Conservation (phyloP, 2,888 invertebrate genomes). For the Hemicrepidius hirtus region DNA sequence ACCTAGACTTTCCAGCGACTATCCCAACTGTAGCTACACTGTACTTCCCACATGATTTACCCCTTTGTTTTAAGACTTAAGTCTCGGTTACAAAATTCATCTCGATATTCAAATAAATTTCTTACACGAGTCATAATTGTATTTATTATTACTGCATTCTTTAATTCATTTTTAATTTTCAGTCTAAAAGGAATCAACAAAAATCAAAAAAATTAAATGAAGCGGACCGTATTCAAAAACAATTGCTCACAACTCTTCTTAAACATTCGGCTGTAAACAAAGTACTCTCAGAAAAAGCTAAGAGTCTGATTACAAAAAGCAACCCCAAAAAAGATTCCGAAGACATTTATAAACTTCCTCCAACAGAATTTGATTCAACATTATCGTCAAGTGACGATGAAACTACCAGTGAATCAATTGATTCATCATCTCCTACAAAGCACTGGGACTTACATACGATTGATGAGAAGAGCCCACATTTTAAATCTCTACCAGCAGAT, state of each 20-base stretch:
- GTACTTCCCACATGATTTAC: too few relatives aligned
- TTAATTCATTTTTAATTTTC: conserved; percentile 58
- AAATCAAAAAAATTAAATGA: conserved; percentile 82
- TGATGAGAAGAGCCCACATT: conserved; percentile 86
- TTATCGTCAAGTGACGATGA: conserved; percentile 72
- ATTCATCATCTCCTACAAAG: conserved; percentile 70
- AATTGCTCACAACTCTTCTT: conserved; percentile 82
- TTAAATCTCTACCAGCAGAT: conserved; percentile 88
- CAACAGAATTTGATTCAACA: conserved; percentile 64
- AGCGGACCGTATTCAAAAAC: conserved; percentile 83
- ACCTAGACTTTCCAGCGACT: too few relatives aligned
- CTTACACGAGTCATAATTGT: too few relatives aligned
- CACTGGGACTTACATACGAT: conserved; percentile 83
- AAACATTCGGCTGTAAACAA: conserved; percentile 87
- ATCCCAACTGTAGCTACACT: too few relatives aligned
- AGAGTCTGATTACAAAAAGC: conserved; percentile 70
- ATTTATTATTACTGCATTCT: too few relatives aligned
- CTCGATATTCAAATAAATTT: too few relatives aligned
- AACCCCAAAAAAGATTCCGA: conserved; percentile 67
- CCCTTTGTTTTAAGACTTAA: too few relatives aligned
- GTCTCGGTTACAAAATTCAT: too few relatives aligned
- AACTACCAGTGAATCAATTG: conserved; percentile 68
- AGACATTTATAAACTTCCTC: conserved; percentile 82
- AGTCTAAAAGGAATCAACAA: conserved; percentile 86
- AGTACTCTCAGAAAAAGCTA: conserved; percentile 76